phyloP scores from a whole-genome alignment of 2,888 invertebrate species.

The Andrena hattorfiana region DNA sequence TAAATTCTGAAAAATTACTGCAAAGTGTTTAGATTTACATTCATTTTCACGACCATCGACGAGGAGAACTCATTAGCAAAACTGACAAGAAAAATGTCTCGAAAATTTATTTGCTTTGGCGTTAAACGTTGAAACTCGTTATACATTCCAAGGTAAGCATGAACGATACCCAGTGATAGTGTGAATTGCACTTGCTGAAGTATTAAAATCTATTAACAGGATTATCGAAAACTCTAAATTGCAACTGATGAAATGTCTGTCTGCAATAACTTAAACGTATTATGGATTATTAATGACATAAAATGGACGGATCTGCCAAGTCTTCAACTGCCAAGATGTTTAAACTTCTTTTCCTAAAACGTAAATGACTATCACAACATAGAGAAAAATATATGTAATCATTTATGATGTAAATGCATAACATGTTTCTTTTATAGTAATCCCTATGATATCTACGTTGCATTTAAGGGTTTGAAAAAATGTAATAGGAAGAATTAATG shows the following conservation, averaged over 20 bases:
- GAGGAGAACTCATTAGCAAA: background rate
- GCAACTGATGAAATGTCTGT: background rate
- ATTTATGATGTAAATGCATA: too few relatives aligned
- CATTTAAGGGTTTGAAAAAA: too few relatives aligned
- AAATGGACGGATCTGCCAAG: too few relatives aligned
- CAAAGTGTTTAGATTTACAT: background rate
- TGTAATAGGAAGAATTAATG: too few relatives aligned
- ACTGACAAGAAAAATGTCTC: constrained; percentile 26
- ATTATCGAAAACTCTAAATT: background rate
- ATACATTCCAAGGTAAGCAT: constrained; percentile 2
- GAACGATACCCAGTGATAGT: background rate
- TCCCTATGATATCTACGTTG: too few relatives aligned
- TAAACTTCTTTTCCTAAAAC: too few relatives aligned
- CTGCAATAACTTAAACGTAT: background rate
- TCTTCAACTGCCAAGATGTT: too few relatives aligned
- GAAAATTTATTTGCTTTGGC: constrained; percentile 61
- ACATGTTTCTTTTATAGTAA: too few relatives aligned
- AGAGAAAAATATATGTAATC: too few relatives aligned
- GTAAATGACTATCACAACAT: too few relatives aligned
- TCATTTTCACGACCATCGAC: constrained; percentile 30
- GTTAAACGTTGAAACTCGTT: constrained; percentile 8
- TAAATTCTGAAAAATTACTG: too few relatives aligned
- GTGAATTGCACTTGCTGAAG: background rate
- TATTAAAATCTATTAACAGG: background rate
- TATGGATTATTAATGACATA: background rate